Conservation (phyloP, 2,888 invertebrate species). For the Morpho helenor region DNA sequence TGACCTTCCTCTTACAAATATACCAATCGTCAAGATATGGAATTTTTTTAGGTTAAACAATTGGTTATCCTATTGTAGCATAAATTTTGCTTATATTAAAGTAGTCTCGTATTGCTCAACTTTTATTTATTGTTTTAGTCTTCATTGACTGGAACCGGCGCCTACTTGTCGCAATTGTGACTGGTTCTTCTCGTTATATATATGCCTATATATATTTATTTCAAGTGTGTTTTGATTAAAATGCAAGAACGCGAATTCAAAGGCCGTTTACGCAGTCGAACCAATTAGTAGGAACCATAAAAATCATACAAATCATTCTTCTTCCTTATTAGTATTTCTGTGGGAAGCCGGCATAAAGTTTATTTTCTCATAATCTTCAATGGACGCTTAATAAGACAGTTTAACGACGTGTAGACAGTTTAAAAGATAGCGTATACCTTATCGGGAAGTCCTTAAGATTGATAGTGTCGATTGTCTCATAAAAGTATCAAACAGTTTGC, state of each 20-base stretch:
- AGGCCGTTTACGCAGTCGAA: conserved; percentile 68
- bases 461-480: conserved; percentile 17
- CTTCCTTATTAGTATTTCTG: conserved; percentile 60
- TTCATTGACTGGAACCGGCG: conserved; percentile 69
- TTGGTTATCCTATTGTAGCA: conserved; percentile 23
- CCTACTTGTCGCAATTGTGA: conserved; percentile 71
- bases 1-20: too few species aligned
- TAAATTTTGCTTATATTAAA: conserved; percentile 47
- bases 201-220: conserved; percentile 64
- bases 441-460: conserved; percentile 31
- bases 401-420: conserved; percentile 66
- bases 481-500: conserved; percentile 10
- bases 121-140: conserved; percentile 67
- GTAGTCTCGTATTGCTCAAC: conserved; percentile 56
- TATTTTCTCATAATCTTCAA: conserved; percentile 53
- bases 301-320: conserved; percentile 63
- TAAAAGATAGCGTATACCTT: conserved; percentile 46
- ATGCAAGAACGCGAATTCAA: conserved; percentile 60
- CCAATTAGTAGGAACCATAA: conserved; percentile 68
- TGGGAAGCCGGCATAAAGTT: conserved; percentile 44
- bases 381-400: conserved; percentile 53
- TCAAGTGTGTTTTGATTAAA: conserved; percentile 67
- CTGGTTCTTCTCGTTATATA: conserved; percentile 71
- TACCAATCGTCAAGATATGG: too few species aligned
- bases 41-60: too few species aligned